Percentiles rank a stretch among this genome's conserved stretches.
phyloP scores from a whole-genome alignment of 2,113 vertebrate genomes.

The Pomatostomus ruficeps region DNA sequence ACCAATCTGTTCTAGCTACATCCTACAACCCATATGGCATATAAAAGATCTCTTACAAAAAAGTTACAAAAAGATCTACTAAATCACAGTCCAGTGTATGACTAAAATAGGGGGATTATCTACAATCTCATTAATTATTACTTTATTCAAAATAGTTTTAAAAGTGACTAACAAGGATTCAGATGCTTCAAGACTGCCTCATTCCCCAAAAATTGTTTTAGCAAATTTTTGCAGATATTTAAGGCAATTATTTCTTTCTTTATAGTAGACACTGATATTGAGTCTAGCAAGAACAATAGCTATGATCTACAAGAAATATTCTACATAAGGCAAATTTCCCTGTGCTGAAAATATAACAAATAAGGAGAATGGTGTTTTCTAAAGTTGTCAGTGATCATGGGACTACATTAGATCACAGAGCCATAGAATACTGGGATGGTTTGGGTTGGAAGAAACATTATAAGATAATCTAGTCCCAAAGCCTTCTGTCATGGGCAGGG shows the following conservation, averaged over 20 bases:
- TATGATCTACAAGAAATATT: background rate
- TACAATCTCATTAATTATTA: background rate
- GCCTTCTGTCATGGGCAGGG: background rate
- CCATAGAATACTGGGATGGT: background rate
- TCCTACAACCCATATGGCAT: constrained; percentile 31
- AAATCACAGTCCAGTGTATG: background rate
- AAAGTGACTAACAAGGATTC: background rate
- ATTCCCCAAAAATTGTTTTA: background rate
- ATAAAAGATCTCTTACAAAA: background rate
- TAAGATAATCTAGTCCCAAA: background rate
- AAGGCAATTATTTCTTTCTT: background rate
- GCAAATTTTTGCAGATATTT: background rate
- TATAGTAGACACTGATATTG: background rate
- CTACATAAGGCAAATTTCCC: background rate
- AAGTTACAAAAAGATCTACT: background rate
- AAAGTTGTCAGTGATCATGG: background rate
- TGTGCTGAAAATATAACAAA: background rate
- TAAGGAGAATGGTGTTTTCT: background rate
- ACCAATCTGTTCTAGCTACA: constrained; percentile 21
- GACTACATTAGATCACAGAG: background rate
- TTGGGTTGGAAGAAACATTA: background rate
- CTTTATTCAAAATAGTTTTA: background rate
- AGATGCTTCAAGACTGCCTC: background rate
- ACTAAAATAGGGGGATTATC: background rate
- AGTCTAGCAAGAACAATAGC: background rate